Conservation (phyloP, 1,140 invertebrate species). For the Maniola jurtina region DNA sequence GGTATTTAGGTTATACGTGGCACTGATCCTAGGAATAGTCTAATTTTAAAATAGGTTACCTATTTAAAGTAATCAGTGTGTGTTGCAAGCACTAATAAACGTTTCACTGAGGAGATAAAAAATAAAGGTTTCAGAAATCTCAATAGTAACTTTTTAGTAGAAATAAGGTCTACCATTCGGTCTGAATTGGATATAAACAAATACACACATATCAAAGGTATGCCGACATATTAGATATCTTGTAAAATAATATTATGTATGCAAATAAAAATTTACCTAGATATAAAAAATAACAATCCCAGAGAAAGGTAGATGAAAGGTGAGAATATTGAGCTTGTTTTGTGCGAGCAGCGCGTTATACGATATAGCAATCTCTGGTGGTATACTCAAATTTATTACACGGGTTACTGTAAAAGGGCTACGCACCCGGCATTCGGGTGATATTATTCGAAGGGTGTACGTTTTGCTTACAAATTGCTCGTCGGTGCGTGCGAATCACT, state of each 20-base stretch:
- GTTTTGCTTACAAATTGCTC: conserved; percentile 70
- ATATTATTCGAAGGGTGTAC: conserved; percentile 59
- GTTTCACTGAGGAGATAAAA: too few species aligned
- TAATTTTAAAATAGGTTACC: too few species aligned
- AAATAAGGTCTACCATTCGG: too few species aligned
- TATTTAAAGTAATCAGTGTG: too few species aligned
- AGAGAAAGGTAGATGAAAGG: conserved; percentile 21
- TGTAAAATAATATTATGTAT: not conserved
- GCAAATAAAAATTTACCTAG: not conserved
- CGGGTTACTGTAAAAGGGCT: conserved; percentile 48
- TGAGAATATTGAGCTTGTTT: conserved; percentile 20
- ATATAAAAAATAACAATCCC: conserved; percentile 14
- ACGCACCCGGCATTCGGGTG: conserved; percentile 39
- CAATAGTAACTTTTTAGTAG: too few species aligned
- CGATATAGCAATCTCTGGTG: conserved; percentile 50
- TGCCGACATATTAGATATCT: not conserved
- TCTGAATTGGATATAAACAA: too few species aligned
- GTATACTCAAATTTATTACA: conserved; percentile 55
- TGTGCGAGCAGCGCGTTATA: conserved; percentile 36
- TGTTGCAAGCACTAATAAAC: too few species aligned
- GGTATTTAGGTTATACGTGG: too few species aligned
- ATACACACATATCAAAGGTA: not conserved
- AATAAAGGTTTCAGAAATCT: too few species aligned
- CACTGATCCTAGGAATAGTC: too few species aligned
- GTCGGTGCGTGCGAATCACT: conserved; percentile 51